A percentile compares a stretch with the other conserved stretches of the same genome.
These are phyloP conservation scores for Chelon auratus DNA, from an alignment of 2,797 vertebrate genomes.

Conservation along the genomic window DNA sequence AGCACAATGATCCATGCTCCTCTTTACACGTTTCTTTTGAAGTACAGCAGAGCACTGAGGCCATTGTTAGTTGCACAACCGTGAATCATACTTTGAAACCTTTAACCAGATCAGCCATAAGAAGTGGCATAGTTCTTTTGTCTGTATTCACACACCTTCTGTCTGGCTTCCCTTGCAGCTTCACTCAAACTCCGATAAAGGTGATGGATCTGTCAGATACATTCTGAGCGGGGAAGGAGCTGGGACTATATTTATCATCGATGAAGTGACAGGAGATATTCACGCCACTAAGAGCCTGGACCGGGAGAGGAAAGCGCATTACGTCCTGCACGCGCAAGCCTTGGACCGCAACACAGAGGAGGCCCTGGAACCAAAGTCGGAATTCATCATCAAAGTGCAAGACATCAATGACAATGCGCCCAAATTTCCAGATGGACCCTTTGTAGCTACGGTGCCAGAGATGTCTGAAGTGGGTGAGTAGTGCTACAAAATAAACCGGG, in stretches of 20 bases:
- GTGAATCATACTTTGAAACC: conserved; percentile 7
- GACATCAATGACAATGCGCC: conserved; percentile 99
- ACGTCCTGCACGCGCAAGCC: conserved; percentile 96
- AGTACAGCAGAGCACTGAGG: background rate
- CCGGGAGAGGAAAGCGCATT: conserved; percentile 96
- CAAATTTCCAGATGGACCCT: conserved; percentile 96
- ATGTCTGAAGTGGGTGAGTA: conserved; percentile 98
- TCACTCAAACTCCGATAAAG: conserved; percentile 99
- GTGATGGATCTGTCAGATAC: conserved; percentile 97
- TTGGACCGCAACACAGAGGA: conserved; percentile 95
- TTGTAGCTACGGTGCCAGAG: conserved; percentile 94
- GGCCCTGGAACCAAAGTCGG: conserved; percentile 96
- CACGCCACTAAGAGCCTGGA: conserved; percentile 97
- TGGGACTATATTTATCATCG: conserved; percentile 96
- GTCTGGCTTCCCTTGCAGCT: conserved; percentile 83
- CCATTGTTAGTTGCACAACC: background rate
- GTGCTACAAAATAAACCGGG: conserved; percentile 10
- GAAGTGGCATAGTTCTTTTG: background rate
- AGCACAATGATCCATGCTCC: background rate
- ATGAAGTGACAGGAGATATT: conserved; percentile 97
- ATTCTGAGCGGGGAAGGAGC: conserved; percentile 98
- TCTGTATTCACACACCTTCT: conserved; percentile 35
- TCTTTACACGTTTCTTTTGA: background rate
- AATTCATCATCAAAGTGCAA: conserved; percentile 99
- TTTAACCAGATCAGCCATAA: background rate